Conservation (phyloP, 1,140 invertebrate genomes). For the Heterodera schachtii region DNA sequence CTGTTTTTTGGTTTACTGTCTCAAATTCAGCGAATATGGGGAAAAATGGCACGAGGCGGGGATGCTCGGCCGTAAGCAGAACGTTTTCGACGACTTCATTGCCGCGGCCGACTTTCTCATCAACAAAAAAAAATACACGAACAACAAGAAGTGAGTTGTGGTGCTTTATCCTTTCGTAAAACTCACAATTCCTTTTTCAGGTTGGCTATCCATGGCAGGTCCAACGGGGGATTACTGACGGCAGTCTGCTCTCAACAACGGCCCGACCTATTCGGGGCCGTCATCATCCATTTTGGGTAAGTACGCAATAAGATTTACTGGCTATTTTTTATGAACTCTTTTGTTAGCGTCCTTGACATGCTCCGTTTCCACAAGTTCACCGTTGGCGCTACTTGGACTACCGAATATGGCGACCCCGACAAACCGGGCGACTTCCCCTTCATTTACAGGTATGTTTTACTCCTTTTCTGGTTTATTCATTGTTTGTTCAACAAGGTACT, state of each 20-base stretch:
- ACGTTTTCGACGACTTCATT: constrained; percentile 95
- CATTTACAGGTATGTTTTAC: constrained; percentile 75
- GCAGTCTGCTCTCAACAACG: constrained; percentile 87
- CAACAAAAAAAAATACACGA: constrained; percentile 80
- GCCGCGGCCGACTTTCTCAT: constrained; percentile 87
- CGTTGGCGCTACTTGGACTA: constrained; percentile 92
- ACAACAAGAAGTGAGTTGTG: constrained; percentile 69
- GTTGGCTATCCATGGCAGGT: constrained; percentile 86
- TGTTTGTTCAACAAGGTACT: constrained; percentile 71
- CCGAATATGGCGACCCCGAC: constrained; percentile 91
- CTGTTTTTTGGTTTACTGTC: no score
- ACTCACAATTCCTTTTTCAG: constrained; percentile 45
- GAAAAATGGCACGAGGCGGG: constrained; percentile 94
- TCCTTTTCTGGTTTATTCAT: not conserved
- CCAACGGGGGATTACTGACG: constrained; percentile 91
- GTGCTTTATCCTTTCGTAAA: constrained; percentile 24
- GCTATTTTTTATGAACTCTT: constrained; percentile 17
- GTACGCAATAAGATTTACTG: constrained; percentile 57
- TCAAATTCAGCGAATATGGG: constrained; percentile 78
- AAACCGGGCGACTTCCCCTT: constrained; percentile 84
- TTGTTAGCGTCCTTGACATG: constrained; percentile 92
- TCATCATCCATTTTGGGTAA: constrained; percentile 86
- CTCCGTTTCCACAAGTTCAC: constrained; percentile 96
- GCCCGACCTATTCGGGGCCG: constrained; percentile 89
- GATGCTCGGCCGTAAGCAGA: constrained; percentile 88